Conservation (phyloP, 2,888 invertebrate genomes). For the Noctuana brunneofusca region DNA sequence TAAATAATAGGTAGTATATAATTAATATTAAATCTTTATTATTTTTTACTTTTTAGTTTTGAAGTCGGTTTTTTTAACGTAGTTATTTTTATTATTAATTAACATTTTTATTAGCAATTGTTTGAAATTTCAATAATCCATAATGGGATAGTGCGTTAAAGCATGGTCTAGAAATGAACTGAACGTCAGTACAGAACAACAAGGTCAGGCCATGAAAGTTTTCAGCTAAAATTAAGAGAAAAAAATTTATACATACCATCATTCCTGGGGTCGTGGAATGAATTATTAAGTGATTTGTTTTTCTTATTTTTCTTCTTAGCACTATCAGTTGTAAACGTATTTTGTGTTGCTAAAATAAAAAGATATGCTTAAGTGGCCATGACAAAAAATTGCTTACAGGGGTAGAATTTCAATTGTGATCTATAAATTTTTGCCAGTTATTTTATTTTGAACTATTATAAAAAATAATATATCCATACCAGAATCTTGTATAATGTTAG, state of each 20-base stretch:
- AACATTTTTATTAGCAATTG: no score
- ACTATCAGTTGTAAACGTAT: conserved; percentile 14
- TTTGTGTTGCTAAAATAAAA: conserved; percentile 2
- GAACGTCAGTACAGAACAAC: no score
- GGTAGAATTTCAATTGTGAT: background rate
- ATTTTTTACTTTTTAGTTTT: no score
- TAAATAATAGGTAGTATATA: no score
- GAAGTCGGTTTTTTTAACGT: no score
- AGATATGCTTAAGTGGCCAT: background rate
- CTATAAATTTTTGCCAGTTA: background rate
- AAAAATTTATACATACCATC: conserved; percentile 2
- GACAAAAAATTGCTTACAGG: no score
- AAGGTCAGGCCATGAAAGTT: no score
- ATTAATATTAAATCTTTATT: no score
- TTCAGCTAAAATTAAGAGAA: background rate
- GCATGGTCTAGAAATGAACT: no score
- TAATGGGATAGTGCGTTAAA: no score
- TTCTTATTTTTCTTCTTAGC: conserved; percentile 34
- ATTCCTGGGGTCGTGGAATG: conserved; percentile 27
- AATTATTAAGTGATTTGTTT: conserved; percentile 11
- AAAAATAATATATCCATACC: conserved; percentile 8
- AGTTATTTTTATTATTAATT: no score
- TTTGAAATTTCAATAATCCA: no score
- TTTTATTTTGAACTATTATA: background rate
- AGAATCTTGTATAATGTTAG: conserved; percentile 46